These are phyloP conservation scores for Apodemus agrarius DNA, from an alignment of 2,797 vertebrate species.

Conservation along the genomic window DNA sequence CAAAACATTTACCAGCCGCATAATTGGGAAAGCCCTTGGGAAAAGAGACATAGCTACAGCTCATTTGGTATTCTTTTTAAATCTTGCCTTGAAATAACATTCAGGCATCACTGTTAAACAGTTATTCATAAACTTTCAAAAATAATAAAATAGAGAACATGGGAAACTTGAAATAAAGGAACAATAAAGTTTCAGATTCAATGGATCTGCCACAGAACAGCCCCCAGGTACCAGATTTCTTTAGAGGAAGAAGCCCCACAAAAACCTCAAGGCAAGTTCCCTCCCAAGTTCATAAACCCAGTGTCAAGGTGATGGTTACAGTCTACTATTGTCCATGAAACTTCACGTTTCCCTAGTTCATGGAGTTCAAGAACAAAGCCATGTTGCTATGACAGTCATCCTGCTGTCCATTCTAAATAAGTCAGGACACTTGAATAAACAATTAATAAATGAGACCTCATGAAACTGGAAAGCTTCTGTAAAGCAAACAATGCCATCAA, in stretches of 20 bases:
- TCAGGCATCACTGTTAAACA: background rate
- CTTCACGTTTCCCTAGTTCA: background rate
- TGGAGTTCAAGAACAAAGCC: background rate
- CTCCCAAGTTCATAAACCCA: slow-evolving; percentile 5
- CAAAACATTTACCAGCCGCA: background rate
- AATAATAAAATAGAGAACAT: background rate
- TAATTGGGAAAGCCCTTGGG: background rate
- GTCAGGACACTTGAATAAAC: background rate
- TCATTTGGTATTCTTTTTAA: background rate
- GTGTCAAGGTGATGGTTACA: background rate
- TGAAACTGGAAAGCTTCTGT: too few species aligned
- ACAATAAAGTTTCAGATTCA: slow-evolving; percentile 36
- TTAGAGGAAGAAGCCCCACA: slow-evolving; percentile 3
- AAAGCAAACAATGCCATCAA: too few species aligned
- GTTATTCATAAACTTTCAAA: slow-evolving; percentile 30
- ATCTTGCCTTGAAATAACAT: background rate
- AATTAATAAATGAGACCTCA: too few species aligned
- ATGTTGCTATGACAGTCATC: background rate
- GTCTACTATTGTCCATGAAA: background rate
- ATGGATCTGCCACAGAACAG: background rate
- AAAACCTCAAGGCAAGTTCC: background rate
- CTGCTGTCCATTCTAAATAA: background rate
- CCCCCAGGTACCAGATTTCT: background rate
- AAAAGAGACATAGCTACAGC: background rate
- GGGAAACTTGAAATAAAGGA: background rate